A percentile compares a stretch with the other conserved stretches of the same genome.
Evolutionary conservation across 1,140 invertebrate species (phyloP).

Genomic region (Diprion similis): DNA sequence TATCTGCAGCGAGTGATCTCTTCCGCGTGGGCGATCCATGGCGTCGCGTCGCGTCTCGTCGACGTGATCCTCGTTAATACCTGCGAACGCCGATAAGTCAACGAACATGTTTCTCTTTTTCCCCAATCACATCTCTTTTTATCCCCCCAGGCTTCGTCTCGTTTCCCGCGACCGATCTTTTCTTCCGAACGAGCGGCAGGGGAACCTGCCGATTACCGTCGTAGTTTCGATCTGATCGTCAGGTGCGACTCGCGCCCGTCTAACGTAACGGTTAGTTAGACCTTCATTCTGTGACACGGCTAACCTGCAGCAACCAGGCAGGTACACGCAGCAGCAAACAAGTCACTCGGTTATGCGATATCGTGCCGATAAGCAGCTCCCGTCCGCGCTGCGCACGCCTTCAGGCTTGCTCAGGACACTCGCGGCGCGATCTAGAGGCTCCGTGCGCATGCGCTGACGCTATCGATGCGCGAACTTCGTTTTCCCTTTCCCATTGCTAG

Average conservation of each 20-base stretch:
- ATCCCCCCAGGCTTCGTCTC: neutral
- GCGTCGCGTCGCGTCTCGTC: neutral
- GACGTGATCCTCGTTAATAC: neutral
- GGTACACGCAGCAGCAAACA: neutral
- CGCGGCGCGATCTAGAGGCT: neutral
- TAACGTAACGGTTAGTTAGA: neutral
- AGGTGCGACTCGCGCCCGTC: neutral
- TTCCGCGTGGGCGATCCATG: neutral
- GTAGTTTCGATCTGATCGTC: neutral
- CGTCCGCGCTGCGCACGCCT: neutral
- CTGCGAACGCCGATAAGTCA: neutral
- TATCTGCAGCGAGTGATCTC: neutral
- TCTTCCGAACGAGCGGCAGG: too few species aligned
- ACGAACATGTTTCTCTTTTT: neutral
- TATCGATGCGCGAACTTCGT: too few species aligned
- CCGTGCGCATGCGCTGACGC: too few species aligned
- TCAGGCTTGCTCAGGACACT: neutral
- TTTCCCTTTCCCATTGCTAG: too few species aligned
- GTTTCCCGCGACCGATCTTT: too few species aligned
- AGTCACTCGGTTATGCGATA: slow-evolving; percentile 4
- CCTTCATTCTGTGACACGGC: neutral
- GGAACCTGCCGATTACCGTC: too few species aligned
- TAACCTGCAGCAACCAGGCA: neutral
- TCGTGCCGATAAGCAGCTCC: neutral
- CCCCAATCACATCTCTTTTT: neutral